Evolutionary conservation across 2,888 invertebrate genomes (phyloP), one percentile per base, ranked within the genome.

Genomic region (Diogma glabrata): DNA sequence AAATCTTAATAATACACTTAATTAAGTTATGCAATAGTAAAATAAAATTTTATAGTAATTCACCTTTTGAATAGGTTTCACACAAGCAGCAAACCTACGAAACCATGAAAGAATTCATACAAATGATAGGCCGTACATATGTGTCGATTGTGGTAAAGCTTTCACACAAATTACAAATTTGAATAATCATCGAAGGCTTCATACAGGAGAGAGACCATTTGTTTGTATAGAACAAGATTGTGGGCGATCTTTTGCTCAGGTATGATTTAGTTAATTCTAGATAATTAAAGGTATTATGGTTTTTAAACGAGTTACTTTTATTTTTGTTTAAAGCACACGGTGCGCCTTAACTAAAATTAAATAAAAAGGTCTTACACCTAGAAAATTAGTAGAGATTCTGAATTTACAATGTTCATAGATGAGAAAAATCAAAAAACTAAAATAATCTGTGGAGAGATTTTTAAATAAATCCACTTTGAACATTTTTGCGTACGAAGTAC

Each of bases 151-250:
- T 54, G 71, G 71, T 53, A 70, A 70, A 58, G 68, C 69, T 22
- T 70, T 70, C 57, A 70, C 70, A 16, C 70, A 70, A 64, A 69
- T 69, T 54, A 70, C 70, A 56, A 70, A 70, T 57, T 59, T 70
- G 30, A 70, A 70, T 57, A 70, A 70, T 63, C 70, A 70, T 57
- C 63, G 69, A 48, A 63, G 70, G 45, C 59, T 70, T 33, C 70
- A 70, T 53, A 70, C 71, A 28, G 70, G 70, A 10, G 70, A 70
- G 54, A 60, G 70, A 38, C 70, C 70, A 3, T 70, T 69, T 58
- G 70, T 70, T 16, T 70, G 70, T 60, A 70, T 69, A 58, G 70
- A 70, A 57, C 63, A 65, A 1, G 69, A 69, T 53, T 70, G 70
- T 56, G 70, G 70, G 20, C 62, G 70, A 51, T 68, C 69, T 26